A percentile compares a stretch with the other conserved stretches of the same genome.
Conservation (phyloP, 1,140 invertebrate genomes). For the Lerema accius region DNA sequence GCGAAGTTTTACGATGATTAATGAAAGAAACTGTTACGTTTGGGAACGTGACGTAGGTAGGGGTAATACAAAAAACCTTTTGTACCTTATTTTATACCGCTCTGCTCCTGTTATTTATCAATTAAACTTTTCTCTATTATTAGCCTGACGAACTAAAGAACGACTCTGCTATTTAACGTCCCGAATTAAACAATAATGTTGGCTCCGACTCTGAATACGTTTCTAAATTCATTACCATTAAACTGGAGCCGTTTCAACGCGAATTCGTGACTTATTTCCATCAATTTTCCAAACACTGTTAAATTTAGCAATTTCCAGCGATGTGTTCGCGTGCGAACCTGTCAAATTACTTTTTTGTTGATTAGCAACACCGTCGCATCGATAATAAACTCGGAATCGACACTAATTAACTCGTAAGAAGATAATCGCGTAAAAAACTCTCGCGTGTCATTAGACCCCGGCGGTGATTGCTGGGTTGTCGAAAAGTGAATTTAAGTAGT, state of each 20-base stretch:
- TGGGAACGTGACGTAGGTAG: too few species aligned
- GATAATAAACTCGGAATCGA: conserved; percentile 44
- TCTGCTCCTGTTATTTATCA: conserved; percentile 4
- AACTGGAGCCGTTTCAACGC: conserved; percentile 12
- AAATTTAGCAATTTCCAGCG: conserved; percentile 22
- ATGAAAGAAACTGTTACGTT: too few species aligned
- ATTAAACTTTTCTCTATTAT: too few species aligned
- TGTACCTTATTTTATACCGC: conserved; percentile 5
- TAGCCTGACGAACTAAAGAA: too few species aligned
- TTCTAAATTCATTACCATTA: conserved; percentile 18
- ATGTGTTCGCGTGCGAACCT: conserved; percentile 23
- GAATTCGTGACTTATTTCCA: conserved; percentile 26
- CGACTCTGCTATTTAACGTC: neutral
- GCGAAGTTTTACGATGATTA: conserved; percentile 9
- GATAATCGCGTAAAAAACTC: conserved; percentile 57
- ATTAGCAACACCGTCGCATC: conserved; percentile 19
- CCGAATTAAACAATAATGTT: neutral
- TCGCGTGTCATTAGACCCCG: conserved; percentile 73
- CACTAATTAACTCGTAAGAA: conserved; percentile 68
- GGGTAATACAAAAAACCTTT: conserved; percentile 4
- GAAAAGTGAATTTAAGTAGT: conserved; percentile 32
- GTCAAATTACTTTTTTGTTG: conserved; percentile 5
- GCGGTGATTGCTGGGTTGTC: conserved; percentile 36
- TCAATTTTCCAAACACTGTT: conserved; percentile 24
- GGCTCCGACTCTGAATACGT: conserved; percentile 5